Evolutionary conservation across 2,797 vertebrate genomes (phyloP).

Genomic region (Melanotaenia maccullochi): DNA sequence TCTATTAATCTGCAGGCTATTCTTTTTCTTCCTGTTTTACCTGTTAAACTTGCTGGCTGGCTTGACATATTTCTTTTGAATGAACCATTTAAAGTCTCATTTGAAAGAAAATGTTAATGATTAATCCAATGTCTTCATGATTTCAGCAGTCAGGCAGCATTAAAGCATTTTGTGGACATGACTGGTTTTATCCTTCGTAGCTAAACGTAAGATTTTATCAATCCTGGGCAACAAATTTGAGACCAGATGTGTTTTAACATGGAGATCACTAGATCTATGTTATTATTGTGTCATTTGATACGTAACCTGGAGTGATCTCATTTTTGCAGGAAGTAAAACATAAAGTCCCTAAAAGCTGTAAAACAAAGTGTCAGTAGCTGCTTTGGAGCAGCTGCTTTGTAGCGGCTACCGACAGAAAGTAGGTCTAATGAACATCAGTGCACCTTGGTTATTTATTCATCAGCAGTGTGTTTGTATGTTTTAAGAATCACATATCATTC

Average conservation of each 20-base stretch:
- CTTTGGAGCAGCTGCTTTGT: constrained; percentile 17
- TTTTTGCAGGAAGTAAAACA: constrained; percentile 25
- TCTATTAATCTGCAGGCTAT: neutral
- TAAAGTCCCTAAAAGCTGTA: constrained; percentile 32
- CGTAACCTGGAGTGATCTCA: constrained; percentile 35
- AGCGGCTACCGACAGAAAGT: no score
- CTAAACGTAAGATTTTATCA: neutral
- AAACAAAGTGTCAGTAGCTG: constrained; percentile 32
- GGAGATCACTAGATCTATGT: neutral
- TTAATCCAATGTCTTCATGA: constrained; percentile 28
- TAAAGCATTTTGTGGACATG: constrained; percentile 13
- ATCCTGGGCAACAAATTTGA: neutral
- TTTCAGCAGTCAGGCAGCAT: constrained; percentile 11
- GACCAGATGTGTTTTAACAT: neutral
- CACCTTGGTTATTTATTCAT: no score
- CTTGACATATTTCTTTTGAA: constrained; percentile 57
- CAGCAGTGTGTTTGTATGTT: no score
- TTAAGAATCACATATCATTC: no score
- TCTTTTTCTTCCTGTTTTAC: constrained; percentile 8
- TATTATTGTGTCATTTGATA: neutral
- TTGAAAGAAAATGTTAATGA: constrained; percentile 42
- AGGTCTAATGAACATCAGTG: no score
- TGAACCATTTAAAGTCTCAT: constrained; percentile 31
- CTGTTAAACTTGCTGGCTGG: constrained; percentile 20
- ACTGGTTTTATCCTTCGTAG: constrained; percentile 5